Evolutionary conservation across 2,797 vertebrate species (phyloP).

Genomic region (Tokudaia tokunoshimensis): DNA sequence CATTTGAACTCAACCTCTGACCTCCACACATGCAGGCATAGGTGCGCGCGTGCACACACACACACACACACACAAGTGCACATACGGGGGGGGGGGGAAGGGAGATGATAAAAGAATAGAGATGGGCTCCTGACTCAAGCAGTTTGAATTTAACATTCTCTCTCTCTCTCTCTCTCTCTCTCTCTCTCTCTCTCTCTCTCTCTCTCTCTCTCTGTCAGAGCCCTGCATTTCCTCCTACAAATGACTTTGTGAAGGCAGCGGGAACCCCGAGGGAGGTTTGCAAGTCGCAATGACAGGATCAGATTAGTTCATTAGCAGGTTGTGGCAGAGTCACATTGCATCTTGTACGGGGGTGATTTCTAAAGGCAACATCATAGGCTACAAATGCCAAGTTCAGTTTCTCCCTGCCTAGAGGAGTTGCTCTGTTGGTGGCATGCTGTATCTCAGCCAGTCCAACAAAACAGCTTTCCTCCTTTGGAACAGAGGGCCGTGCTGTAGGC

Average conservation of each 20-base stretch:
- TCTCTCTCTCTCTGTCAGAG: background rate
- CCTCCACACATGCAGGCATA: background rate
- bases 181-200: too few relatives aligned
- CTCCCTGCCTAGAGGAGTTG: background rate
- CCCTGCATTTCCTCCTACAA: background rate
- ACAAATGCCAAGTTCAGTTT: background rate
- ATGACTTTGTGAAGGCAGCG: background rate
- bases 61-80: background rate
- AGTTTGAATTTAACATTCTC: background rate
- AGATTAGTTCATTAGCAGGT: conserved; percentile 13
- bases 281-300: background rate
- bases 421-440: background rate
- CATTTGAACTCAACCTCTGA: background rate
- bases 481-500: background rate
- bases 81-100: background rate
- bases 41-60: background rate
- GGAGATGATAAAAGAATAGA: background rate
- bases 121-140: background rate
- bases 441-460: background rate
- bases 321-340: background rate
- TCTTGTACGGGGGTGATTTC: background rate
- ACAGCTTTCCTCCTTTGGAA: background rate
- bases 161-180: background rate
- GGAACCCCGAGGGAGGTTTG: background rate
- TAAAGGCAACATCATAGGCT: conserved; percentile 13